Conservation (phyloP, 2,888 invertebrate species). For the Ochropleura plecta region DNA sequence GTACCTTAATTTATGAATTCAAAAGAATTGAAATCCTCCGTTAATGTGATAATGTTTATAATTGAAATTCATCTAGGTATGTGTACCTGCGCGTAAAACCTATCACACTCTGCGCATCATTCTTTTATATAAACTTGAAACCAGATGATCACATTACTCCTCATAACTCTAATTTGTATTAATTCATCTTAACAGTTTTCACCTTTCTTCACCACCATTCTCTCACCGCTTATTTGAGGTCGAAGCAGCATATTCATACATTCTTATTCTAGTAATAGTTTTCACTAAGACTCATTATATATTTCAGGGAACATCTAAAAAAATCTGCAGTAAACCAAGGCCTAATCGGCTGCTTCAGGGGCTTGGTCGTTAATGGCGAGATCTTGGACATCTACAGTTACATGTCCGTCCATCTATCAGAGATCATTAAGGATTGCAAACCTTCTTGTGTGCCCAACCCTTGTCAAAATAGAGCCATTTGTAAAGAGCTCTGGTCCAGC, state of each 20-base stretch:
- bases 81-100: neutral
- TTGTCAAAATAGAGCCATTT: constrained; percentile 97
- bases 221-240: neutral
- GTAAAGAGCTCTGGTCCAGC: constrained; percentile 97
- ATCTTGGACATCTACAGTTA: constrained; percentile 97
- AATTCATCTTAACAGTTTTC: neutral
- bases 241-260: neutral
- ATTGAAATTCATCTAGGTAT: neutral
- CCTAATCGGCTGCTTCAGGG: constrained; percentile 98
- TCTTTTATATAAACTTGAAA: neutral
- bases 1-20: too few species aligned
- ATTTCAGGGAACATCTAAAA: constrained; percentile 93
- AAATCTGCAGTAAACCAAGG: constrained; percentile 96
- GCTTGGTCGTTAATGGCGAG: constrained; percentile 97
- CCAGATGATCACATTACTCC: neutral
- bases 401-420: constrained; percentile 97
- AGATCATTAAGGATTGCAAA: constrained; percentile 98
- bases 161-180: neutral
- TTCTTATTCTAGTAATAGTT: neutral
- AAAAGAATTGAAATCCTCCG: too few species aligned
- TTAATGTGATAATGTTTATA: neutral
- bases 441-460: constrained; percentile 98
- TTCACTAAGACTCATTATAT: neutral
- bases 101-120: neutral
- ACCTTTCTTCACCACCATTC: neutral